Base-by-base conservation (phyloP, 1,140 invertebrate species). In the Diuraphis noxia region DNA sequence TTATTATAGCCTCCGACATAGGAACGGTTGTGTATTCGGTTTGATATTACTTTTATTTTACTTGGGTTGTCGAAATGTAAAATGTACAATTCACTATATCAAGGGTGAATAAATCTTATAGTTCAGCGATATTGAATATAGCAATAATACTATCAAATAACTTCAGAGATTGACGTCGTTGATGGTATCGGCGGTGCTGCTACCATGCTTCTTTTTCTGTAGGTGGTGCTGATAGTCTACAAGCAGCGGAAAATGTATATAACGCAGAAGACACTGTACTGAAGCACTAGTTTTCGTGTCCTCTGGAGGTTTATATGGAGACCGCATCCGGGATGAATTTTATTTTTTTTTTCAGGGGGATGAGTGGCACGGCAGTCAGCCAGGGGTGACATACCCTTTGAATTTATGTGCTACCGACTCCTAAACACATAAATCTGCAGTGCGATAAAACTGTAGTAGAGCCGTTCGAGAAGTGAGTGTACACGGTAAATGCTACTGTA, bases 401-500 rank as follows among this genome's bases (percentile, higher is more conserved):
- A 81, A 90, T 90, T 90, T 90, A 90, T 90, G 88, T 79, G 88
- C 88, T 79, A 43, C 88, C 21, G 63, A 46, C 88, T 46, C 38
- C 38, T 88, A 43, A 90, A 46, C 43, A 52, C 77, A 91, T 91
- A 91, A 91, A 91, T 91, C 89, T 81, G 89, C 77, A 19, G 19
- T 17, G 36, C 77, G 89, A 91, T 91, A 91, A 91, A 91, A 82
- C 72, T 25, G 72, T 46, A 46, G 72, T 46, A 23, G 86, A 91
- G 43, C n/a, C 41, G 89, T 46, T 36, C 8, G 46, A 52, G 41
- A 91, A 82, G 23, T 52, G 34, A 40, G 77, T 52, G 46, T 82
- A 91, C 89, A 40, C 30, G 72, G 89, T 91, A 91, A 91, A 91
- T 13, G 56, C 63, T 89, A 43, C 77, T 81, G 89, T 91, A 91